Conservation (phyloP, 2,113 vertebrate genomes). For the Eclectus roratus region DNA sequence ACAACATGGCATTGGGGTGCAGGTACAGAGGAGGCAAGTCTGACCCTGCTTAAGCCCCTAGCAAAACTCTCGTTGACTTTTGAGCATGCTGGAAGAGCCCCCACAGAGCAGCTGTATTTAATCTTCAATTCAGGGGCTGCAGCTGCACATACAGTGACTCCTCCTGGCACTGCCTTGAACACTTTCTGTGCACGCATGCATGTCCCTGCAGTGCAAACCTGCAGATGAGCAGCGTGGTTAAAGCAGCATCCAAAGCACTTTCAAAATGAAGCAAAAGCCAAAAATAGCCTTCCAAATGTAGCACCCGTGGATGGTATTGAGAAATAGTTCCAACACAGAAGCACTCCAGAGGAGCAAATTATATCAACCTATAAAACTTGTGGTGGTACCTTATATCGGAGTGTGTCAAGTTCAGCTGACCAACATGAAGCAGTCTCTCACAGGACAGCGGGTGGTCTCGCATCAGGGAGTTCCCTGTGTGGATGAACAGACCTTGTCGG, state of each 20-base stretch:
- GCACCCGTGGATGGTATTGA: neutral
- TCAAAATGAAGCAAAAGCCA: neutral
- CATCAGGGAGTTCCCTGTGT: slow-evolving; percentile 70
- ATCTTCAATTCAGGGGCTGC: neutral
- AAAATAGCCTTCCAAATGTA: neutral
- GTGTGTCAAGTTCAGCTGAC: slow-evolving; percentile 74
- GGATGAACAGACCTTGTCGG: slow-evolving; percentile 76
- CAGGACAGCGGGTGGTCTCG: slow-evolving; percentile 76
- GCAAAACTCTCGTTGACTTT: neutral
- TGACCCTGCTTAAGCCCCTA: neutral
- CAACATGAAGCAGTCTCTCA: slow-evolving; percentile 73
- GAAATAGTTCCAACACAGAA: neutral
- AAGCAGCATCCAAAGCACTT: neutral
- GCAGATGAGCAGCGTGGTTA: neutral
- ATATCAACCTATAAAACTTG: neutral
- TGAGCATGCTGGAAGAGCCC: neutral
- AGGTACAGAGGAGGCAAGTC: neutral
- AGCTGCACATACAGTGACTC: neutral
- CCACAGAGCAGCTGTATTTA: neutral
- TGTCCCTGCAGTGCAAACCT: neutral
- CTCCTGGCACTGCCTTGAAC: neutral
- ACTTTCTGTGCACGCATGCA: neutral
- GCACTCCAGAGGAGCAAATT: neutral
- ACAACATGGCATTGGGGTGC: neutral
- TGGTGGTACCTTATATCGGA: slow-evolving; percentile 76